Conservation (phyloP, 2,113 vertebrate genomes). For the Phasianus colchicus region DNA sequence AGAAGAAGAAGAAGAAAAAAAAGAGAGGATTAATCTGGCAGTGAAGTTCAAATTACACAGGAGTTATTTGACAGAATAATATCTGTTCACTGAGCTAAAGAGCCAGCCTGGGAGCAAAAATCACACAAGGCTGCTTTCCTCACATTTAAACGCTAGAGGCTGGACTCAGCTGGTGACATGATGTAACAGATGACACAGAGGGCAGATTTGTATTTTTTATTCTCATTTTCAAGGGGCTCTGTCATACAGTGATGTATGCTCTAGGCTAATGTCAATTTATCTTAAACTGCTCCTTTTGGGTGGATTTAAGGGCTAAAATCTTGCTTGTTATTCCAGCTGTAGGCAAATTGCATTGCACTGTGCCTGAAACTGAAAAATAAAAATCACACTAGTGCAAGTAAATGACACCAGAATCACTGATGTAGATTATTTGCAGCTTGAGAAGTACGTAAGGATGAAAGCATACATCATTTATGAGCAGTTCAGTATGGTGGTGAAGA, state of each 20-base stretch:
- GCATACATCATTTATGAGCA: slow-evolving; percentile 5
- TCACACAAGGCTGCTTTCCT: slow-evolving; percentile 13
- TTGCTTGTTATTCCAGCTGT: slow-evolving; percentile 51
- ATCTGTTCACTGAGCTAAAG: slow-evolving; percentile 41
- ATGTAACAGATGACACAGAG: slow-evolving; percentile 2
- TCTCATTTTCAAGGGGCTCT: slow-evolving; percentile 34
- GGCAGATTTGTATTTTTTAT: slow-evolving; percentile 30
- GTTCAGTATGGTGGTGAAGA: background rate
- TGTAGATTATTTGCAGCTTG: slow-evolving; percentile 11
- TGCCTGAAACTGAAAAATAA: slow-evolving; percentile 27
- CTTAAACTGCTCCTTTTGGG: slow-evolving; percentile 39
- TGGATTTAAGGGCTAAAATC: slow-evolving; percentile 30
- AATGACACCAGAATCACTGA: slow-evolving; percentile 25
- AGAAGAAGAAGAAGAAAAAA: background rate
- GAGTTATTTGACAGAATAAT: slow-evolving; percentile 51
- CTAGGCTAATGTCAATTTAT: slow-evolving; percentile 16
- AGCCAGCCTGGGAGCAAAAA: slow-evolving; percentile 23
- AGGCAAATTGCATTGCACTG: slow-evolving; percentile 20
- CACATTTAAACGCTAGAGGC: slow-evolving; percentile 39
- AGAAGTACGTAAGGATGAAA: slow-evolving; percentile 2
- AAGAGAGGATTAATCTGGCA: slow-evolving; percentile 63
- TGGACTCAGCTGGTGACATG: background rate
- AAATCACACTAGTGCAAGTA: slow-evolving; percentile 6
- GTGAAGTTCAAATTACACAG: slow-evolving; percentile 62
- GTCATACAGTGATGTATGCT: background rate